phyloP scores from a whole-genome alignment of 2,888 invertebrate species.

The Eucera pruinosa region DNA sequence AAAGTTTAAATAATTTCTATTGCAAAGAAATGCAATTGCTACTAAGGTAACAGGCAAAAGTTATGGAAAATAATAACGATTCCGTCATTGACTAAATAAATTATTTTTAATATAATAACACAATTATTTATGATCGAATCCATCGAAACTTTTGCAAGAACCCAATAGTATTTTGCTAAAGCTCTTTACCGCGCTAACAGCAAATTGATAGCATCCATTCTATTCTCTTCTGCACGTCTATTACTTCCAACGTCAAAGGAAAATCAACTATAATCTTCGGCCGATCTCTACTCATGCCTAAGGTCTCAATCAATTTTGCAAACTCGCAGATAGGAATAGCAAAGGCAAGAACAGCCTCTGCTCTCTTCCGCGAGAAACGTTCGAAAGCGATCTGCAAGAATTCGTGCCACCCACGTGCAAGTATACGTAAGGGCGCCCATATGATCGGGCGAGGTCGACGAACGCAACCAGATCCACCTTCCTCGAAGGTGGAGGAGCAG shows the following conservation, averaged over 20 bases:
- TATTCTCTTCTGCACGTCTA: no score
- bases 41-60: no score
- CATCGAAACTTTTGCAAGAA: no score
- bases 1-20: no score
- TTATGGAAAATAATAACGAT: no score
- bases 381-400: constrained; percentile 54
- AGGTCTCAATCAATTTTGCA: constrained; percentile 21
- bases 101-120: no score
- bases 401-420: constrained; percentile 70
- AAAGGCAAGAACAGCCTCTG: not conserved
- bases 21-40: no score
- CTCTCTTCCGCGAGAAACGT: constrained; percentile 33
- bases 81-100: no score
- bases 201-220: no score
- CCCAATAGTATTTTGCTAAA: no score
- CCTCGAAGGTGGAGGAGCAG: constrained; percentile 45
- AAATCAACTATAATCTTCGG: not conserved
- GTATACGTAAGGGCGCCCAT: constrained; percentile 60
- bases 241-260: not conserved
- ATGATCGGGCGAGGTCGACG: constrained; percentile 73
- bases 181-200: no score
- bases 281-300: not conserved
- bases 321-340: constrained; percentile 5
- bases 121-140: no score
- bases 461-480: constrained; percentile 71